Evolutionary conservation across 2,888 invertebrate genomes (phyloP), one percentile per base, ranked within the genome.

Genomic region (Axea sp.): DNA sequence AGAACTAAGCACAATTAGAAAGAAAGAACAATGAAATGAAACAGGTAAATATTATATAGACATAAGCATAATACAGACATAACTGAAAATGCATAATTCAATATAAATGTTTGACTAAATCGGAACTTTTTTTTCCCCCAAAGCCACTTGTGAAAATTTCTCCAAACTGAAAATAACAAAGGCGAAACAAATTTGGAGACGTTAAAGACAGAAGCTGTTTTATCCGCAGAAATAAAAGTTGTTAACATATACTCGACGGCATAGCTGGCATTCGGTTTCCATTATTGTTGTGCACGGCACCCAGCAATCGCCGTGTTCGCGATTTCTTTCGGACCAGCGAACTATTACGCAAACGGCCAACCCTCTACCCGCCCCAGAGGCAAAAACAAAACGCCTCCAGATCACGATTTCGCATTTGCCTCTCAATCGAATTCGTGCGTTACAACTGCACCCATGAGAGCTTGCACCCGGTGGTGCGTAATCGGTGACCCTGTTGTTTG

Each of bases 351-450:
- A 86, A 86, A 84, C 85, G 86, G 78, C 81, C 86, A 81, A 80
- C 85, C 87, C 82, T 76, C 86, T 84, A 81, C 81, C 86, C 87
- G 86, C 86, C 87, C 84, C 78, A 78, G 74, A 80, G 78, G 77
- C 76, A 78, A 86, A 84, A 87, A 87, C 86, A 87, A 87, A 87
- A 87, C 87, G 87, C 87, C 87, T 87, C 78, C 79, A 76, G 81
- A 83, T 81, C 78, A 80, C 79, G 76, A 83, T 83, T 59, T 65
- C 64, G 24, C 72, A 26, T 65, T 83, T 83, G 79, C 80, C 76
- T 77, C 79, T 82, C 80, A 80, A 84, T 84, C 79, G 75, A 73
- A 53, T 67, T 59, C 78, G 74, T 77, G 78, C 79, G 73, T 62
- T 76, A 76, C 73, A 68, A 77, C 72, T 79, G 79, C 77, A 78